Evolutionary conservation across 2,113 vertebrate species (phyloP).

Genomic region (Toxostoma redivivum): DNA sequence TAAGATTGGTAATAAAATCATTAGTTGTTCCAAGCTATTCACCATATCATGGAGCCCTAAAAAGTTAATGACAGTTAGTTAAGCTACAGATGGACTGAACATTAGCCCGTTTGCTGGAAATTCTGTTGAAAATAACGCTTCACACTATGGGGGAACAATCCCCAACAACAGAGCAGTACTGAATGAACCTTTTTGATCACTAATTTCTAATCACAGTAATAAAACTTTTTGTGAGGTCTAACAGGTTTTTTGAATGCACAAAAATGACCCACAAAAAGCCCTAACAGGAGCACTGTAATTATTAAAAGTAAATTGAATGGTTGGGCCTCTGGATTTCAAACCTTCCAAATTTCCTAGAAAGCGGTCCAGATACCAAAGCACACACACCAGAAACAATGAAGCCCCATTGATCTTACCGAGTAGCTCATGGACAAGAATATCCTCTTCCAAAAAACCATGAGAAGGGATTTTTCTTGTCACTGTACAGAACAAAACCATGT

Average conservation of each 20-base stretch:
- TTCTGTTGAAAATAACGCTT: neutral
- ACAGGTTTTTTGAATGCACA: neutral
- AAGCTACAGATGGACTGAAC: neutral
- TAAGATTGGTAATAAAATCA: constrained; percentile 55
- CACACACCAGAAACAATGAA: too few species aligned
- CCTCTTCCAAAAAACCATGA: rapidly evolving
- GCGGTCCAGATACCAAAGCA: rapidly evolving
- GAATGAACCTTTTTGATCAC: neutral
- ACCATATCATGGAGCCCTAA: constrained; percentile 34
- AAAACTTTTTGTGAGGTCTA: neutral
- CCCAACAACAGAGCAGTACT: neutral
- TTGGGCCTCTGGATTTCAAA: neutral
- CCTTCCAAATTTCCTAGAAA: neutral
- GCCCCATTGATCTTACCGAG: neutral
- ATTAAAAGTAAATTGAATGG: neutral
- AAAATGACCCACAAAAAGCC: neutral
- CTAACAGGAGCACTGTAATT: neutral
- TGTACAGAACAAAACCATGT: neutral
- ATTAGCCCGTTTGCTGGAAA: neutral
- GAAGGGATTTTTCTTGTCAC: neutral
- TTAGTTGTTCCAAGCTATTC: constrained; percentile 44
- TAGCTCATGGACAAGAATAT: neutral
- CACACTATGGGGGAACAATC: neutral
- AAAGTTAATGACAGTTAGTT: constrained; percentile 45
- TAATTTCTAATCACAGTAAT: neutral